A percentile compares a stretch with the other conserved stretches of the same genome.
These are phyloP conservation scores for Gymnopithys bicolor DNA, from an alignment of 2,797 vertebrate species.

Conservation along the genomic window DNA sequence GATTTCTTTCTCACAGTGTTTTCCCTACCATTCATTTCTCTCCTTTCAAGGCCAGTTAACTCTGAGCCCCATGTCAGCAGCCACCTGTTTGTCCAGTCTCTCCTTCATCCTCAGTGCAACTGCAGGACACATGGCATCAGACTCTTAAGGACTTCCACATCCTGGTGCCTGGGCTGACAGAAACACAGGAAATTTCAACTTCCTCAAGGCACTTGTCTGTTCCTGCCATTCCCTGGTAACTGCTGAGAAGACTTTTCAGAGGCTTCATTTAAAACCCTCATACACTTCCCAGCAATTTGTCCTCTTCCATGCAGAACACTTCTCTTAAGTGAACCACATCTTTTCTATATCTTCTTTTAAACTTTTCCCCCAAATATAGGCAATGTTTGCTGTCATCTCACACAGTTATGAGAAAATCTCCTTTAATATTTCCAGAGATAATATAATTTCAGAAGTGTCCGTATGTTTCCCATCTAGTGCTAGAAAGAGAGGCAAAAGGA, in stretches of 20 bases:
- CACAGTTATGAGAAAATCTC: background rate
- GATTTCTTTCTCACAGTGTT: background rate
- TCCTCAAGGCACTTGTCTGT: background rate
- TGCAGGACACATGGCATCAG: background rate
- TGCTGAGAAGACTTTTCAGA: background rate
- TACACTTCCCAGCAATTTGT: background rate
- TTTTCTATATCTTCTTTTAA: constrained; percentile 18
- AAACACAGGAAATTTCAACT: background rate
- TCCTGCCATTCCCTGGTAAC: constrained; percentile 8
- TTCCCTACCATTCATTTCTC: background rate
- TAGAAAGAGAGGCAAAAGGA: background rate
- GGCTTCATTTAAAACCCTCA: constrained; percentile 27
- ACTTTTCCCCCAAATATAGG: background rate
- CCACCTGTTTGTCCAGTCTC: background rate
- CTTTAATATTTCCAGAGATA: background rate
- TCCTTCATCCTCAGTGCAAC: background rate
- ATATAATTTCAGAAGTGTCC: background rate
- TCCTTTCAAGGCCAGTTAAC: background rate
- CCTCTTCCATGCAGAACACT: background rate
- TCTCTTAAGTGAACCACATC: background rate
- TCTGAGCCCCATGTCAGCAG: background rate
- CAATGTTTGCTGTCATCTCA: background rate
- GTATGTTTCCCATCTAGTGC: accelerated
- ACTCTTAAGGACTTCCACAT: background rate
- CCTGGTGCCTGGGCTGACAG: background rate